phyloP scores from a whole-genome alignment of 1,140 invertebrate species.

The Mamestra configurata region DNA sequence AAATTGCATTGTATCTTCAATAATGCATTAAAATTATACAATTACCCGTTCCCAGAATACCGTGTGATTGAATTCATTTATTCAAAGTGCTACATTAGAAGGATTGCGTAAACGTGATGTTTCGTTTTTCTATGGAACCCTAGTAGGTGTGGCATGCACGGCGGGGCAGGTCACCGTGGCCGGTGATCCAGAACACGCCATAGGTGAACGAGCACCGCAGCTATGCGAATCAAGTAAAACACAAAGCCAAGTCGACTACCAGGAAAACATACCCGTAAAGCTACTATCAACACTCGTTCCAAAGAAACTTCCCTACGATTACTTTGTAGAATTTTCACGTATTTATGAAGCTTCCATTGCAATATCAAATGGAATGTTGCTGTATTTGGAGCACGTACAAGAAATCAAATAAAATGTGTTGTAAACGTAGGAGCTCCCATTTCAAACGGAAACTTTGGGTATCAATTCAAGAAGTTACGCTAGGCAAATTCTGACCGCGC shows the following conservation, averaged over 20 bases:
- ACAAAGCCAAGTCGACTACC: conserved; percentile 29
- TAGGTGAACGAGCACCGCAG: conserved; percentile 53
- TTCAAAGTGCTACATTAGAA: no score
- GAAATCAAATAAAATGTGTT: conserved; percentile 54
- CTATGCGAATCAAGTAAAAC: conserved; percentile 35
- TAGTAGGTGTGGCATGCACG: conserved; percentile 30
- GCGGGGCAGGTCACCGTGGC: conserved; percentile 53
- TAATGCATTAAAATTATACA: background rate
- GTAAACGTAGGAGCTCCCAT: conserved; percentile 45
- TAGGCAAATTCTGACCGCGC: conserved; percentile 31
- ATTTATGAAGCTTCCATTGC: conserved; percentile 26
- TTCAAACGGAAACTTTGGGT: conserved; percentile 42
- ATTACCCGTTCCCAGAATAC: background rate
- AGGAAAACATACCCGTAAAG: conserved; percentile 32
- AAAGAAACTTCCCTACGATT: conserved; percentile 29
- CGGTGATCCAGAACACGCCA: conserved; percentile 69
- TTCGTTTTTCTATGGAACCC: conserved; percentile 7
- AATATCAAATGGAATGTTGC: conserved; percentile 12
- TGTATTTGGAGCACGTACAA: conserved; percentile 46
- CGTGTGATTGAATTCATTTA: background rate
- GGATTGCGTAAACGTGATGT: conserved; percentile 7
- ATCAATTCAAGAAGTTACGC: conserved; percentile 37
- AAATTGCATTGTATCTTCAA: background rate
- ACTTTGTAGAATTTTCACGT: conserved; percentile 37
- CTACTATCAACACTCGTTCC: conserved; percentile 1